Evolutionary conservation across 2,888 invertebrate species (phyloP).

Genomic region (Coleophora deauratella): DNA sequence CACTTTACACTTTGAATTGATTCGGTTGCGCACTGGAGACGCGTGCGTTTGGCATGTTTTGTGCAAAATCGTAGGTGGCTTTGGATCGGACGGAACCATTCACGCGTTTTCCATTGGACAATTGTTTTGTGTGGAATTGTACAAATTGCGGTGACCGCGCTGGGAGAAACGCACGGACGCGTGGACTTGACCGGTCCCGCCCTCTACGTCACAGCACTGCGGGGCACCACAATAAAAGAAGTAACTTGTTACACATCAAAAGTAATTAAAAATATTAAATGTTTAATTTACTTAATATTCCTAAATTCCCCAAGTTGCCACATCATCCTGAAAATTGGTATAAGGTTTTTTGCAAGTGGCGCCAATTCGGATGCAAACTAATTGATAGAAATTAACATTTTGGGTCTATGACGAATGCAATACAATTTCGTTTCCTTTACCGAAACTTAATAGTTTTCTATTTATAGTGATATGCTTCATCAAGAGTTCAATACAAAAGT

Average conservation of each 20-base stretch:
- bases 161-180: constrained; percentile 1
- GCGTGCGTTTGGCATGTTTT: constrained; percentile 66
- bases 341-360: constrained; percentile 37
- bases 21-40: constrained; percentile 31
- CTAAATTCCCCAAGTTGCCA: not conserved
- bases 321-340: not conserved
- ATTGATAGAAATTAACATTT: constrained; percentile 24
- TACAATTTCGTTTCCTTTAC: constrained; percentile 34
- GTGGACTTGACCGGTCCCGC: too few relatives aligned
- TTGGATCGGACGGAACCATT: constrained; percentile 54
- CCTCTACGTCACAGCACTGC: too few relatives aligned
- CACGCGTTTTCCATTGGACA: constrained; percentile 38
- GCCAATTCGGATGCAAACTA: constrained; percentile 29
- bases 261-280: too few relatives aligned
- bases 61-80: constrained; percentile 51
- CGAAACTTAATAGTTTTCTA: constrained; percentile 54
- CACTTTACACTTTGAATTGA: constrained; percentile 47
- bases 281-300: too few relatives aligned
- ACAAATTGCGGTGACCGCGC: constrained; percentile 56
- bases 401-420: constrained; percentile 31
- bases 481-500: constrained; percentile 46
- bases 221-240: too few relatives aligned
- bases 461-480: constrained; percentile 56
- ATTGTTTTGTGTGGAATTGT: constrained; percentile 63
- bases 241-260: too few relatives aligned